Conservation (phyloP, 2,797 vertebrate genomes). For the Borostomias antarcticus region DNA sequence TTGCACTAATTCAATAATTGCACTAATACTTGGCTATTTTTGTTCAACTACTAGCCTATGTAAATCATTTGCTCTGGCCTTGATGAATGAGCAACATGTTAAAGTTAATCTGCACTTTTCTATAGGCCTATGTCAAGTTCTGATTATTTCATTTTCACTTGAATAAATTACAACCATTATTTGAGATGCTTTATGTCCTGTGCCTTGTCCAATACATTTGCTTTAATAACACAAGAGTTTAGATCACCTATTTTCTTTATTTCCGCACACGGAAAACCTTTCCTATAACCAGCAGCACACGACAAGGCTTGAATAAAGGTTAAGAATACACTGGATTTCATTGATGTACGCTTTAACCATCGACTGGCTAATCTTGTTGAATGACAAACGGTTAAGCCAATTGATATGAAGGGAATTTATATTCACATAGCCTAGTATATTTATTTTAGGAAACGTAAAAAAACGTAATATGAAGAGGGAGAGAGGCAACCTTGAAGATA, state of each 20-base stretch:
- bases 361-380: conserved; percentile 68
- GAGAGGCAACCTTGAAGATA: conserved; percentile 57
- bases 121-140: conserved; percentile 60
- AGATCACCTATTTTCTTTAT: conserved; percentile 24
- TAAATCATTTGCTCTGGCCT: neutral
- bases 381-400: conserved; percentile 72
- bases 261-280: conserved; percentile 38
- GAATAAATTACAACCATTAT: conserved; percentile 49
- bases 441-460: conserved; percentile 68
- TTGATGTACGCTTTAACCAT: conserved; percentile 73
- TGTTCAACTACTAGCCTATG: no score
- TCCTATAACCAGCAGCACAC: conserved; percentile 53
- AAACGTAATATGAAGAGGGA: conserved; percentile 49
- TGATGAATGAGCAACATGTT: conserved; percentile 29
- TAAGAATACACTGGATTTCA: conserved; percentile 54
- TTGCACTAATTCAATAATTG: no score
- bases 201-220: neutral
- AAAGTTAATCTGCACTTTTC: conserved; percentile 56
- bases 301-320: conserved; percentile 53
- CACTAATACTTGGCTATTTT: no score
- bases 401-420: conserved; percentile 66
- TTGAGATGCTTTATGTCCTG: neutral
- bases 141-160: conserved; percentile 37
- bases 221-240: conserved; percentile 14
- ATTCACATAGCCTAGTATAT: conserved; percentile 61